Base-by-base conservation (phyloP, 2,888 invertebrate species). In the Drosophila paranaensis region DNA sequence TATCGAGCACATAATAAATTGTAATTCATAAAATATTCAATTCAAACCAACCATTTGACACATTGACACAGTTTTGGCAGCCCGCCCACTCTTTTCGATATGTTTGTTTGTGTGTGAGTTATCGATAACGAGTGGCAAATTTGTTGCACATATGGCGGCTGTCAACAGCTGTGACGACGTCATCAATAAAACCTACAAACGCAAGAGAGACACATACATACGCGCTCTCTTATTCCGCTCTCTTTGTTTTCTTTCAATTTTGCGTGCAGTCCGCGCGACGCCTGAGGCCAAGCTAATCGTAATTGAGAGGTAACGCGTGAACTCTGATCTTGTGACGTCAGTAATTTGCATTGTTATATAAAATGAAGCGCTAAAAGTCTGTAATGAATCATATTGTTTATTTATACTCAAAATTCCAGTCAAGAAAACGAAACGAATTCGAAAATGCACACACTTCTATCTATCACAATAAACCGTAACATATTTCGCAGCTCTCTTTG, bases 11-110 rank as follows among this genome's bases (percentile, higher is more conserved):
- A 25, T 64, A 81, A 74, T 78, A 74, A 81, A 79, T 69, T 74
- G 25, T 48, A 68, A 63, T 43, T 63, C 57, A 53, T 78, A 48
- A 78, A 71, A 37, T 51, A 55, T 62, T 66, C 55, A 68, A 13
- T 64, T 62, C 39, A 16, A 69, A 71, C 61, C 66, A 45, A 51
- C 58, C 60, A 58, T 55, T 64, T 77, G 87, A 80, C 83, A 89
- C 81, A 87, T 72, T 84, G 78, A 81, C 89, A 84, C 74, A 76
- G 75, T 87, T 84, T 70, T 48, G 40, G 35, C 43, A 51, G 70
- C 50, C 67, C 69, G 64, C 55, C 68, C 72, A 71, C 54, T n/a
- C 42, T 42, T 27, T 46, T 43, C 51, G 43, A 63, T 64, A 27
- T 16, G 20, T 39, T 16, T 46, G 27, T 39, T 25, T 53, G 42